A percentile compares a stretch with the other conserved stretches of the same genome.
phyloP scores from a whole-genome alignment of 2,113 vertebrate genomes.

The Ahaetulla prasina region DNA sequence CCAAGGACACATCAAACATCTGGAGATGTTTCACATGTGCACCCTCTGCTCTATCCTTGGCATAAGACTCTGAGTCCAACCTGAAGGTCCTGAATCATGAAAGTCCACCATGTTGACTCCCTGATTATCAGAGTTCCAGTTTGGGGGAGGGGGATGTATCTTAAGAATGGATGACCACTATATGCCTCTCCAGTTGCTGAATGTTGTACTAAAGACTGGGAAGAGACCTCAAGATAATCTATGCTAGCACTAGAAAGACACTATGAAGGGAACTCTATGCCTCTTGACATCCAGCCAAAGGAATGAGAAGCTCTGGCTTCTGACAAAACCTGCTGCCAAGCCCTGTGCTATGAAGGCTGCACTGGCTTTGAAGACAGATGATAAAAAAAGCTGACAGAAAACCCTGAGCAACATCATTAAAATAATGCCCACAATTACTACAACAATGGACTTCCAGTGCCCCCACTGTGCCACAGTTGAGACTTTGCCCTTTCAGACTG shows the following conservation, averaged over 20 bases:
- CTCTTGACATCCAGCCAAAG: neutral
- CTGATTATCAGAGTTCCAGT: no score
- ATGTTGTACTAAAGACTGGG: neutral
- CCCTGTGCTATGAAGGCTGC: neutral
- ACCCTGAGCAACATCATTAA: neutral
- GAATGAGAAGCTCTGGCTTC: neutral
- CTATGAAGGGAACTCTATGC: neutral
- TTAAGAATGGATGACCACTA: no score
- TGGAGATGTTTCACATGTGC: no score
- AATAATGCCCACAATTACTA: neutral
- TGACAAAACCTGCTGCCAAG: neutral
- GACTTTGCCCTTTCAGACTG: no score
- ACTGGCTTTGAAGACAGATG: neutral
- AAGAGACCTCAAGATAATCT: neutral
- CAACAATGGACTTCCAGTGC: neutral
- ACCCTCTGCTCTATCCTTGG: no score
- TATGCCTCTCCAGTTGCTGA: neutral
- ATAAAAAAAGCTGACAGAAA: neutral
- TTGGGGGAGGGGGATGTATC: no score
- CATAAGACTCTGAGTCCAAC: no score
- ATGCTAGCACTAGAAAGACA: neutral
- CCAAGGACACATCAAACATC: no score
- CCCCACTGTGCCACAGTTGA: neutral
- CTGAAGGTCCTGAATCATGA: no score
- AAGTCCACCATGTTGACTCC: no score